Evolutionary conservation across 2,888 invertebrate species (phyloP).

Genomic region (Eueremaeus valkanovi): DNA sequence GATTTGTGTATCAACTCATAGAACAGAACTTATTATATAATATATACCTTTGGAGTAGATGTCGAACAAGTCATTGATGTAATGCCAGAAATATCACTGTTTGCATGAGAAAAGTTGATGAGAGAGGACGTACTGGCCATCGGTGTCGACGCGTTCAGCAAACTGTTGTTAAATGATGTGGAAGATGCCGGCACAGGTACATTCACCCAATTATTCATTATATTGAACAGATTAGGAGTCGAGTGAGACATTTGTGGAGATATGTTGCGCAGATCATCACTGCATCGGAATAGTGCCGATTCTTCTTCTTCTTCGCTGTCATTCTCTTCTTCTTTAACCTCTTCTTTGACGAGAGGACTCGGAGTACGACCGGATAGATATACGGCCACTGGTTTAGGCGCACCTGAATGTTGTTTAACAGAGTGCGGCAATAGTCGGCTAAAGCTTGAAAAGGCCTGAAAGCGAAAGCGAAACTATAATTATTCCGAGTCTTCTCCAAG

Average conservation of each 20-base stretch:
- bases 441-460: conserved; percentile 66
- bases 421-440: conserved; percentile 66
- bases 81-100: background rate
- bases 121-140: background rate
- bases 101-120: conserved; percentile 1
- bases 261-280: background rate
- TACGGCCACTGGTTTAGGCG: conserved; percentile 45
- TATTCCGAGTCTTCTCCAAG: background rate
- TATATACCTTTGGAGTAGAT: conserved; percentile 9
- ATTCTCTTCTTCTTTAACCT: background rate
- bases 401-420: conserved; percentile 60
- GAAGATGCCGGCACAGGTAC: conserved; percentile 27
- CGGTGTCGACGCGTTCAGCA: background rate
- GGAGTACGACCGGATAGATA: conserved; percentile 42
- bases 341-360: conserved; percentile 12
- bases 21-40: background rate
- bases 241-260: conserved; percentile 19
- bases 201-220: conserved; percentile 35
- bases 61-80: background rate
- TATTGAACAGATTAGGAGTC: conserved; percentile 21
- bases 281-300: no score
- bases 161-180: background rate
- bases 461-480: conserved; percentile 15
- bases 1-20: background rate
- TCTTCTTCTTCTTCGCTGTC: background rate